Evolutionary conservation across 2,797 vertebrate genomes (phyloP), one percentile per base, ranked within the genome.

Genomic region (Spheniscus humboldti): DNA sequence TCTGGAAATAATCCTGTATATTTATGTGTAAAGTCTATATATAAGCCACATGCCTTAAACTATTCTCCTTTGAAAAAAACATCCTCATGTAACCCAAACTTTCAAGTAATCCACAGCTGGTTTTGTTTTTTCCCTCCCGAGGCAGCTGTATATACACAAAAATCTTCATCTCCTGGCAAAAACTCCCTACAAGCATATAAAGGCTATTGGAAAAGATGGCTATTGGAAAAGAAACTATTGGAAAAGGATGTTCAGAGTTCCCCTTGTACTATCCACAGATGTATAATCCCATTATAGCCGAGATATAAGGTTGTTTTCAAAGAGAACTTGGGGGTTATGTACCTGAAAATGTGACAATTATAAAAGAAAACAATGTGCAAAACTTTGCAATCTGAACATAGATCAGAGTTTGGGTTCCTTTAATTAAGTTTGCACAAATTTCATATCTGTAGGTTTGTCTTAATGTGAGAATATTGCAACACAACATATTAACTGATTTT

Each of bases 401-500:
- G 63, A 59, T 35, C 35, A 22, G 31, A 35, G 6, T 4, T 9
- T 74, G 52, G 4, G 15, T 50, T 74, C 14, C 59, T 88, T 89
- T 57, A 74, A 45, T 37, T 33, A 80, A 43, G 5, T 88, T 55
- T 71, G 30, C 43, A 59, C 9, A 63, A 18, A 52, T 69, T 82
- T 67, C 17, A 0, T 53, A 14, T 22, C 12, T 60, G 2, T n/a
- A 24, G 7, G 5, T 62, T 55, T 22, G 1, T 47, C 28, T 93
- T 48, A 45, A 50, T 50, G 14, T 27, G 23, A 56, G 33, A 73
- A 39, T 52, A 47, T 52, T 60, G 33, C 8, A 67, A 71, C 5
- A 6, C 3, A 41, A 11, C 2, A 1, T 5, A 11, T 35, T 33
- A 68, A 18, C 9, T 63, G n/a, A n/a, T 2, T 60, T 27, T 18